Evolutionary conservation across 2,797 vertebrate genomes (phyloP), one percentile per base, ranked within the genome.

Genomic region (Manis pentadactyla): DNA sequence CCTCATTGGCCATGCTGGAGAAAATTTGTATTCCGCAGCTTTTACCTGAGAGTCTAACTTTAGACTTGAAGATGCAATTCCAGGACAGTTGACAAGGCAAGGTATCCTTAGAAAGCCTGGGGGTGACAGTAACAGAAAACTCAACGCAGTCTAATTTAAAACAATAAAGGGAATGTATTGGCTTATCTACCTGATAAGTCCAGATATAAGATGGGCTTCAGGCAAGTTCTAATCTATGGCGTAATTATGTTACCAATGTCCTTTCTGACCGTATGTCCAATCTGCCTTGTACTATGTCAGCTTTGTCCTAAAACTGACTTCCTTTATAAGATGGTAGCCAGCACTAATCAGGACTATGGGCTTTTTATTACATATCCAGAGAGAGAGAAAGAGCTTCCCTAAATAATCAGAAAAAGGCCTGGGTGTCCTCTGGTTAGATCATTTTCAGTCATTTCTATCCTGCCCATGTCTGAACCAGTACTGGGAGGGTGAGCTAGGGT

Each of bases 71-170:
- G 34, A 75, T 59, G 9, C 39, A 69, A 39, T 25, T n/a, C 13
- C 51, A 79, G 9, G n/a, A 7, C 53, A 64, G 21, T 18, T 61
- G 42, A 42, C 92, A 90, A 64, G 42, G n/a, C 1, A 75, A 53
- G n/a, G 8, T 53, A 21, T 53, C 79, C 46, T 71, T 31, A 90
- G 10, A 66, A 75, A 7, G 42, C 31, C 53, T 9, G 64, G 64
- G 49, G 25, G 49, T 83, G 25, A 55, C 19, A 75, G 12, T 75
- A 81, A 74, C 25, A 82, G 79, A 86, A 96, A 86, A 90, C 18
- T 68, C 53, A 87, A 93, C n/a, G 75, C 19, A 77, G 14, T 55
- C 8, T 46, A 92, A 37, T 31, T 84, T 71, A 90, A 95, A 93
- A 90, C 13, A 69, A 49, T 37, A 86, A 82, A 75, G 68, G 15